Conservation (phyloP, 2,113 vertebrate genomes). For the Hippopotamus amphibius region DNA sequence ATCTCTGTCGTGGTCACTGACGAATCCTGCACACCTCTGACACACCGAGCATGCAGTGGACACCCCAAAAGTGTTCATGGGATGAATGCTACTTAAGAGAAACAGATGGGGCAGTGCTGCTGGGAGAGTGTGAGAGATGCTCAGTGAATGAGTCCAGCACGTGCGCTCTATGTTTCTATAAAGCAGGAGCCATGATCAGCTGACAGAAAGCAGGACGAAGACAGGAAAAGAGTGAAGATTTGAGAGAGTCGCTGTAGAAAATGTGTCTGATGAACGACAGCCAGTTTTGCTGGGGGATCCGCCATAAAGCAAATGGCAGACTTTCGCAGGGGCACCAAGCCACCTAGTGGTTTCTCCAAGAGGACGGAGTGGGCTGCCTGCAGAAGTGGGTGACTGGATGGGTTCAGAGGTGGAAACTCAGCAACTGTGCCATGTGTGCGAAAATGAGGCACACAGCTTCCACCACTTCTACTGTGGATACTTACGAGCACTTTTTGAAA, state of each 20-base stretch:
- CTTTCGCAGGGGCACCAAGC: not conserved
- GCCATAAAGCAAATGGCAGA: not conserved
- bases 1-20: not conserved
- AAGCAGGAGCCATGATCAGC: not conserved
- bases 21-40: not conserved
- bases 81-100: not conserved
- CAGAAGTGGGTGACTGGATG: not conserved
- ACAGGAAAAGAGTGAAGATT: not conserved
- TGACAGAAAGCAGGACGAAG: not conserved
- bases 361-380: not conserved
- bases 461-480: accelerated
- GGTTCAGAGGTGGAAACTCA: not conserved
- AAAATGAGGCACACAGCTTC: not conserved
- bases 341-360: not conserved
- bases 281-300: not conserved
- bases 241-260: not conserved
- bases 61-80: not conserved
- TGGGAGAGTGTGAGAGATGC: not conserved
- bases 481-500: not conserved
- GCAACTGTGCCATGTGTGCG: not conserved
- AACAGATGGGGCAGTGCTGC: not conserved
- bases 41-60: not conserved
- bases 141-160: not conserved
- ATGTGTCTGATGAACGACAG: not conserved
- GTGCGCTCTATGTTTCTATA: not conserved